Evolutionary conservation across 2,888 invertebrate species (phyloP), one percentile per base, ranked within the genome.

Genomic region (Amphipyra tragopoginis): DNA sequence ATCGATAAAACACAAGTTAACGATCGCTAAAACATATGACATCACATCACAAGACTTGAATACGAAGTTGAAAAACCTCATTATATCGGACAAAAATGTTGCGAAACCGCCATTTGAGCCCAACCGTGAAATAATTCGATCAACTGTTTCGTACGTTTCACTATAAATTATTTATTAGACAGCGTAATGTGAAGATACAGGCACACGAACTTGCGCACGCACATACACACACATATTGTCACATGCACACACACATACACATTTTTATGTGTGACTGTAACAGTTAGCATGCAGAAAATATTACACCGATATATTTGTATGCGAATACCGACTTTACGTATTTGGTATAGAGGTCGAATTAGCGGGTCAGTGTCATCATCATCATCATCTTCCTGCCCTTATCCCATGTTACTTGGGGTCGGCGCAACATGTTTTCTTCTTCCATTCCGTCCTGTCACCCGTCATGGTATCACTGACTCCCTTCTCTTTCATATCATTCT

Each of bases 91-190:
- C 44, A 54, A 65, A 74, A 68, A 56, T 71, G 58, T 66, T 56
- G 60, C 59, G 54, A 63, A 53, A 59, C 56, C 51, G 47, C 47
- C 39, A 49, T 44, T 65, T 55, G 61, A 56, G 36, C 6, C 48
- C 69, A 69, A 65, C 60, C 79, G 79, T 75, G 77, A 77, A 78
- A 68, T 61, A 65, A 63, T 60, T 52, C 72, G 39, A 58, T 54
- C 48, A 34, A 62, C 43, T 63, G 39, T 56, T 64, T 49, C n/a
- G 34, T 44, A 13, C 65, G 63, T 76, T 78, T 73, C 79, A 62
- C 65, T 62, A 69, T 76, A 61, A 59, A 79, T 76, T 68, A 79
- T 79, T 73, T 69, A 78, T 76, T 55, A 75, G 77, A 63, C 57
- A 64, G 52, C 14, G 44, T 54, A 55, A 50, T 40, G 53, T 40